Conservation (phyloP, 2,888 invertebrate genomes). For the Limenitis camilla region DNA sequence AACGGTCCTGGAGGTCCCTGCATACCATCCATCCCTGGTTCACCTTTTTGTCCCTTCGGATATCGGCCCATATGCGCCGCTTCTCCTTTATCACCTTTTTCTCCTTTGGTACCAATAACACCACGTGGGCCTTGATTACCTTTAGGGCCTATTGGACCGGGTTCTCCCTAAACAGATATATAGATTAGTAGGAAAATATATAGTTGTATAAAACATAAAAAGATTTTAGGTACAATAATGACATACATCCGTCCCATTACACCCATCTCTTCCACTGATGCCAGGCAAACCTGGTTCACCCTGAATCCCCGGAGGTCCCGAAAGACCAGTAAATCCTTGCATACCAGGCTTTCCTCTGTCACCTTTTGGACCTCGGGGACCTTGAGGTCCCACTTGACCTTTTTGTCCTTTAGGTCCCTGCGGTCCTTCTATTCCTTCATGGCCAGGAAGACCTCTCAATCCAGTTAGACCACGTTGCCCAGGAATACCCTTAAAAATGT, state of each 20-base stretch:
- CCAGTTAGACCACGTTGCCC: constrained; percentile 83
- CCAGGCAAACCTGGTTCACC: constrained; percentile 84
- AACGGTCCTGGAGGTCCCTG: constrained; percentile 78
- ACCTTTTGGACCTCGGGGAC: constrained; percentile 87
- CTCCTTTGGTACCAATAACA: constrained; percentile 77
- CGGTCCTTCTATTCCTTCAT: constrained; percentile 88
- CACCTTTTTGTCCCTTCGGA: constrained; percentile 89
- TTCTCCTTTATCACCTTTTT: constrained; percentile 87
- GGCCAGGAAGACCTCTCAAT: constrained; percentile 84
- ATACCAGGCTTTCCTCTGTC: constrained; percentile 90
- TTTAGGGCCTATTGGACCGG: constrained; percentile 80
- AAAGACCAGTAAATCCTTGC: constrained; percentile 84
- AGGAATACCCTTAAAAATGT: constrained; percentile 48
- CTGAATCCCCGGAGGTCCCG: constrained; percentile 75
- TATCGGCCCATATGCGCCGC: constrained; percentile 81
- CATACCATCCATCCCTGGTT: constrained; percentile 84
- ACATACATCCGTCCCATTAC: constrained; percentile 95
- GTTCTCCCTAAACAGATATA: constrained; percentile 75
- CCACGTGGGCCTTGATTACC: constrained; percentile 87
- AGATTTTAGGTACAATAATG: not conserved
- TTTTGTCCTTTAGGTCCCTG: constrained; percentile 91
- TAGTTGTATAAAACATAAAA: not conserved
- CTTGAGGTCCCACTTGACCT: constrained; percentile 88
- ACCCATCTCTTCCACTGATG: constrained; percentile 91
- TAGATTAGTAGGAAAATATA: not conserved